These are phyloP conservation scores for Drosophila nr. perissopoda DNA, from an alignment of 2,888 invertebrate species.

Conservation along the genomic window DNA sequence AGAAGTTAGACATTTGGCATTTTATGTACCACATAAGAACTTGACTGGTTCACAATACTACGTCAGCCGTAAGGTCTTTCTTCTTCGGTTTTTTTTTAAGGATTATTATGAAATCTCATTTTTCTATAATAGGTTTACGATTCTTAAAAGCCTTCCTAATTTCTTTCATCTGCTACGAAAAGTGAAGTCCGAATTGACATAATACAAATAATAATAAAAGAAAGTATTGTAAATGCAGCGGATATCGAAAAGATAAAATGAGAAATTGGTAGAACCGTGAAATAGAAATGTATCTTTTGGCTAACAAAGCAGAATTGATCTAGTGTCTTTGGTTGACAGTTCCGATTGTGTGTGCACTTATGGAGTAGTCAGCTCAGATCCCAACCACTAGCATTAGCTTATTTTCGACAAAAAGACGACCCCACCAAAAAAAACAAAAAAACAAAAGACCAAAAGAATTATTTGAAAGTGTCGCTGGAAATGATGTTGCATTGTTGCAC, in stretches of 20 bases:
- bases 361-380: not conserved
- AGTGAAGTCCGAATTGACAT: no score
- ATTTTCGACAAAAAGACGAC: not conserved
- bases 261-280: not conserved
- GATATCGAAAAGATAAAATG: no score
- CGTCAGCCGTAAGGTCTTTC: not conserved
- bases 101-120: not conserved
- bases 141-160: not conserved
- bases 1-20: not conserved
- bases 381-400: not conserved
- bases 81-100: not conserved
- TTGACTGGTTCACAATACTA: not conserved
- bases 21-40: not conserved
- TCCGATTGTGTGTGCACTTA: constrained; percentile 4
- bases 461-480: not conserved
- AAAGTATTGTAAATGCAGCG: no score
- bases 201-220: no score
- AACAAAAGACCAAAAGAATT: not conserved
- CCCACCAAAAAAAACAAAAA: constrained; percentile 1
- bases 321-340: constrained; percentile 9
- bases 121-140: not conserved
- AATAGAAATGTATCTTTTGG: not conserved
- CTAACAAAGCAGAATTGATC: not conserved
- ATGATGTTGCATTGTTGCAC: constrained; percentile 4
- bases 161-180: no score